Percentiles rank a stretch among this genome's conserved stretches.
These are phyloP conservation scores for Chascanopsetta lugubris DNA, from an alignment of 2,113 vertebrate genomes.

Conservation along the genomic window DNA sequence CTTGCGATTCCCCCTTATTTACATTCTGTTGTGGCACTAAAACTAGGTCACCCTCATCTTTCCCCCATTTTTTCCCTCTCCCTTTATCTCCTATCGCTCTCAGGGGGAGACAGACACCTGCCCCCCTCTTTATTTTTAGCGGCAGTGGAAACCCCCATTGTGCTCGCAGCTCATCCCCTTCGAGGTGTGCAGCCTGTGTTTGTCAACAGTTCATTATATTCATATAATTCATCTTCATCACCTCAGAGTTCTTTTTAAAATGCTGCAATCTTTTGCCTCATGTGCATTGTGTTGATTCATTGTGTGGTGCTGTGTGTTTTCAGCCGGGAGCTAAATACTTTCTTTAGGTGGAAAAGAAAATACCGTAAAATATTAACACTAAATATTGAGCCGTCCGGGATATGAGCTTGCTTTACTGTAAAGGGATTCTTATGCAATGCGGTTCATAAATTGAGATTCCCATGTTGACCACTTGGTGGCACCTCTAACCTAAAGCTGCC, in stretches of 20 bases:
- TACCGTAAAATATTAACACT: no score
- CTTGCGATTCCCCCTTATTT: background rate
- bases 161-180: constrained; percentile 9
- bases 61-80: constrained; percentile 21
- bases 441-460: constrained; percentile 5
- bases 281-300: background rate
- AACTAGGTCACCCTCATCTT: constrained; percentile 54
- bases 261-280: background rate
- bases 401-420: background rate
- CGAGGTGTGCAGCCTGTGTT: background rate
- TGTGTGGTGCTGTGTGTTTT: background rate
- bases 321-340: background rate
- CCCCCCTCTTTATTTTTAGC: constrained; percentile 6
- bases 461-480: constrained; percentile 37
- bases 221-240: constrained; percentile 1
- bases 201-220: background rate
- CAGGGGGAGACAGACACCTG: constrained; percentile 34
- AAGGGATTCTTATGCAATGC: constrained; percentile 11
- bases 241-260: background rate
- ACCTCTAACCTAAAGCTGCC: constrained; percentile 4
- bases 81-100: constrained; percentile 28
- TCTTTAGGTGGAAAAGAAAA: no score
- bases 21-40: constrained; percentile 18
- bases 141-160: background rate
- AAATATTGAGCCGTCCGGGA: background rate